Evolutionary conservation across 64 coral and sea anemone species (phyloP).

Genomic region (Montipora efflorescens): DNA sequence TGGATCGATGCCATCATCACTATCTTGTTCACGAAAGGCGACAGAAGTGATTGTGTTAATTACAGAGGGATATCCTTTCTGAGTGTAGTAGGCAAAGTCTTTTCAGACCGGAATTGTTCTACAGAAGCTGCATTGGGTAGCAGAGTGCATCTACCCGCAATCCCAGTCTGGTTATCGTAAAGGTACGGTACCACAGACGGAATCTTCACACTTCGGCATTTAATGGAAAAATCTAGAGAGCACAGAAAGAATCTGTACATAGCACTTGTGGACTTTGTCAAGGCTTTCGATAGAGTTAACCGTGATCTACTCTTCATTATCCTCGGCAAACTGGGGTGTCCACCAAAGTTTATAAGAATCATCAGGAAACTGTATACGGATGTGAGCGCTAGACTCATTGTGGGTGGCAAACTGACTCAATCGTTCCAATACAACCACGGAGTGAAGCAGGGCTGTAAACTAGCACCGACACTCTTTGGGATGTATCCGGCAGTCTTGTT

Average conservation of each 20-base stretch:
- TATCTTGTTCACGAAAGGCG: constrained; percentile 54
- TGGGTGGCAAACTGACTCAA: not conserved
- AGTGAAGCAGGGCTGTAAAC: no score
- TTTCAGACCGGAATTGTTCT: constrained; percentile 13
- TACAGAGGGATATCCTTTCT: constrained; percentile 61
- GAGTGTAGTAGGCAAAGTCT: constrained; percentile 39
- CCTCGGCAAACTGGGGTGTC: constrained; percentile 42
- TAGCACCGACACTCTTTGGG: no score
- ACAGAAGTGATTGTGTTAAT: constrained; percentile 56
- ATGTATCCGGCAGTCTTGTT: no score
- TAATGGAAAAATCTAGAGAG: constrained; percentile 45
- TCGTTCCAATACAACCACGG: no score
- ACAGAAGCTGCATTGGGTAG: not conserved
- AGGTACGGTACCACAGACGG: constrained; percentile 25
- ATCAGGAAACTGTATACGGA: constrained; percentile 29
- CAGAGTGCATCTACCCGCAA: constrained; percentile 40
- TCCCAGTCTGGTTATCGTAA: constrained; percentile 53
- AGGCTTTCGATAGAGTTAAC: constrained; percentile 42
- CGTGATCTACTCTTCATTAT: constrained; percentile 19
- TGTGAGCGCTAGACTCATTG: constrained; percentile 3
- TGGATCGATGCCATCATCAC: not conserved
- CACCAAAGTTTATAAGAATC: constrained; percentile 18
- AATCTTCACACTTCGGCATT: constrained; percentile 42
- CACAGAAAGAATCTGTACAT: constrained; percentile 29
- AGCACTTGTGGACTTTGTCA: constrained; percentile 38